Percentiles rank a stretch among this genome's conserved stretches.
Conservation (phyloP, 1,140 invertebrate genomes). For the Pantala flavescens region DNA sequence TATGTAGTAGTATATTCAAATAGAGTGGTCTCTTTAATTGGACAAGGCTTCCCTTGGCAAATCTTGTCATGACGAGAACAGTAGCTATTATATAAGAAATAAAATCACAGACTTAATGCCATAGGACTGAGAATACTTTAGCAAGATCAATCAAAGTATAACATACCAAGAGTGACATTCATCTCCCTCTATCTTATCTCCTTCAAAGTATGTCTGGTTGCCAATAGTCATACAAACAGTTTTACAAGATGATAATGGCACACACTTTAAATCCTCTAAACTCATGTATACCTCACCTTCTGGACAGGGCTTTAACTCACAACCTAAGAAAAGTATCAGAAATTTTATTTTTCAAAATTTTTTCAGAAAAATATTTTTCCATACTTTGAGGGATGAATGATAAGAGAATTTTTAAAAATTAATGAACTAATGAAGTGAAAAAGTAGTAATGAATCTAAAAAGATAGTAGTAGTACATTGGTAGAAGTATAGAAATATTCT, state of each 20-base stretch:
- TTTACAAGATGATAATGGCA: conserved; percentile 57
- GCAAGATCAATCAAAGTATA: not conserved
- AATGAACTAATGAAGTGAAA: too few species aligned
- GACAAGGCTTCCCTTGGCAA: conserved; percentile 53
- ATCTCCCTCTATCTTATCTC: conserved; percentile 61
- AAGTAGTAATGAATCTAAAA: too few species aligned
- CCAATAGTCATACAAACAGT: conserved; percentile 57
- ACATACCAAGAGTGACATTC: conserved; percentile 61
- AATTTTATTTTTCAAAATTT: too few species aligned
- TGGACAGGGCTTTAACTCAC: conserved; percentile 59
- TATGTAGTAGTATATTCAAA: conserved; percentile 35
- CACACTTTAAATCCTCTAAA: conserved; percentile 53
- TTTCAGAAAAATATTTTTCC: too few species aligned
- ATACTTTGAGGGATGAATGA: too few species aligned
- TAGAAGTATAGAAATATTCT: too few species aligned
- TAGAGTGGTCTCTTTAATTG: conserved; percentile 9
- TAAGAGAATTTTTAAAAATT: too few species aligned
- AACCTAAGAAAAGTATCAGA: conserved; percentile 36
- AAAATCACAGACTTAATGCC: not conserved
- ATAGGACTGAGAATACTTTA: not conserved
- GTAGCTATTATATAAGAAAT: conserved; percentile 31
- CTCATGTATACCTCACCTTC: conserved; percentile 59
- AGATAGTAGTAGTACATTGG: too few species aligned
- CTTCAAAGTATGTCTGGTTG: conserved; percentile 57
- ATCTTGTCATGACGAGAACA: conserved; percentile 55